These are phyloP conservation scores for Trematocara stigmaticum DNA, from an alignment of 2,113 vertebrate genomes.

Conservation along the genomic window DNA sequence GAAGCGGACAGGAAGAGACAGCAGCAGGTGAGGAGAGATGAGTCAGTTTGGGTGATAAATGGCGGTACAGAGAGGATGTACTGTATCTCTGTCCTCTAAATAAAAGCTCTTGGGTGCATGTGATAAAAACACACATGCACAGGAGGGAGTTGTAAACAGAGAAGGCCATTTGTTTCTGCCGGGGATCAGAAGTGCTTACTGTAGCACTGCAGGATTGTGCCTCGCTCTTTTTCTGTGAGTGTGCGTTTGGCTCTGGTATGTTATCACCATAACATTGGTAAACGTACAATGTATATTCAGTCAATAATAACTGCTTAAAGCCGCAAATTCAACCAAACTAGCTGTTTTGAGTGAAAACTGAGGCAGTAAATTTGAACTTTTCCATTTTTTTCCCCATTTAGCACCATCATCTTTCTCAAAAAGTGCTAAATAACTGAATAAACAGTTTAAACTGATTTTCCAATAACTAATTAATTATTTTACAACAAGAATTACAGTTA, in stretches of 20 bases:
- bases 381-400: fast-evolving
- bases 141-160: conserved; percentile 21
- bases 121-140: background rate
- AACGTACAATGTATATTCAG: background rate
- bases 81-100: background rate
- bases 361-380: background rate
- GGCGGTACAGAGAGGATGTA: background rate
- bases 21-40: conserved; percentile 33
- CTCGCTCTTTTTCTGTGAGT: background rate
- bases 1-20: conserved; percentile 1
- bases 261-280: background rate
- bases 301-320: background rate
- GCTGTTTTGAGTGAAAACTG: background rate
- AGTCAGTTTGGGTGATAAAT: conserved; percentile 37
- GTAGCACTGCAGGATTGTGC: conserved; percentile 15
- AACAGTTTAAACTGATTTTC: background rate
- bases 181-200: conserved; percentile 30
- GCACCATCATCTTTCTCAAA: background rate
- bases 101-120: background rate
- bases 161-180: conserved; percentile 35
- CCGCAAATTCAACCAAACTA: background rate
- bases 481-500: background rate
- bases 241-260: background rate
- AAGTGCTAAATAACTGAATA: background rate
- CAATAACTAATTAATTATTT: background rate